Base-by-base conservation (phyloP, 2,888 invertebrate species). In the Atethmia centrago region DNA sequence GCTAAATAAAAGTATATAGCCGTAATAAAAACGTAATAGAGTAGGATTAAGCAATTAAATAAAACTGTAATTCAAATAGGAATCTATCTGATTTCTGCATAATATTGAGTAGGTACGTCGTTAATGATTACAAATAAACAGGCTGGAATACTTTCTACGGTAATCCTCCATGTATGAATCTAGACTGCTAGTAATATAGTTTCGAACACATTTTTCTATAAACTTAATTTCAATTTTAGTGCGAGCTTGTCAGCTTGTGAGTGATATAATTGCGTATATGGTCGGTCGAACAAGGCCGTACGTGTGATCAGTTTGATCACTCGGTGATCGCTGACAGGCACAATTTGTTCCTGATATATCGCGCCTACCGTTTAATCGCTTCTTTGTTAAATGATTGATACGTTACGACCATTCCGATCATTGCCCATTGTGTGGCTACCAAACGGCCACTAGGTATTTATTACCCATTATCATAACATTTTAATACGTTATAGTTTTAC, bases 381-480 rank as follows among this genome's bases (percentile, higher is more conserved):
- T 83, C 84, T 85, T 85, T 85, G 83, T 82, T 71, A 83, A 74
- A 85, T 90, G 87, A 90, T 90, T 86, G 90, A 91, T 90, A 82
- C 77, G 68, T 71, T 73, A 74, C 66, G 62, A 71, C 55, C 77
- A 79, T 49, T 68, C 45, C 40, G 74, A 74, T 82, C 82, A 83
- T 84, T 73, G 59, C 49, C 67, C 77, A 77, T 74, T 72, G 69
- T 69, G 55, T 70, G 67, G 70, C 84, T 74, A 85, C 80, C 85
- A 79, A 79, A 75, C 81, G 70, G 73, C 70, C 74, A 79, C n/a
- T n/a, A n/a, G n/a, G n/a, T n/a, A n/a, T n/a, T 80, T 74, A 86
- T 82, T 83, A n/a, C 79, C 82, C 75, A 88, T 88, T 88, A 88
- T 85, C 85, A 84, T 86, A 85, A 82, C 77, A 88, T 88, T 88